These are phyloP conservation scores for Oncopodura yosiiana DNA, from an alignment of 1,140 invertebrate genomes.

Conservation along the genomic window DNA sequence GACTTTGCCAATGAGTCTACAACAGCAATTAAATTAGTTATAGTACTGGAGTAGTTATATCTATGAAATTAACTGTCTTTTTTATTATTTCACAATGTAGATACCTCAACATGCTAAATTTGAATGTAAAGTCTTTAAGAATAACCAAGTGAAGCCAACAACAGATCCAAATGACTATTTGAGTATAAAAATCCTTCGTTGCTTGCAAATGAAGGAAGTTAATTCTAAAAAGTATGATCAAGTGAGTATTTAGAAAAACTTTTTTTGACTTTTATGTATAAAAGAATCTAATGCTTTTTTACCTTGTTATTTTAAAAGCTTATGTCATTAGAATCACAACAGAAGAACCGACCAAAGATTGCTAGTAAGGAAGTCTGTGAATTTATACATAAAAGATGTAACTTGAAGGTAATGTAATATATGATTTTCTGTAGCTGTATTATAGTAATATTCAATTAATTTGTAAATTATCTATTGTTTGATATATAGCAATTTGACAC, in stretches of 20 bases:
- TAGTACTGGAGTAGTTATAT: too few species aligned
- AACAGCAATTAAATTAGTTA: too few species aligned
- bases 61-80: neutral
- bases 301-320: too few species aligned
- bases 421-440: too few species aligned
- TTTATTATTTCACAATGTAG: neutral
- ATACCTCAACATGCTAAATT: constrained; percentile 16
- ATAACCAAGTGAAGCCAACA: constrained; percentile 12
- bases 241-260: too few species aligned
- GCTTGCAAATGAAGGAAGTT: constrained; percentile 17
- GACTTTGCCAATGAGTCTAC: too few species aligned
- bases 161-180: constrained; percentile 14
- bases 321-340: constrained; percentile 11
- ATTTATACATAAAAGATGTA: constrained; percentile 23
- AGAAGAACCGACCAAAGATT: constrained; percentile 10
- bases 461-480: too few species aligned
- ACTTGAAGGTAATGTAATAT: too few species aligned
- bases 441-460: too few species aligned
- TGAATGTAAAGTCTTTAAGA: constrained; percentile 25
- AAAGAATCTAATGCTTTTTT: too few species aligned
- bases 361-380: constrained; percentile 15
- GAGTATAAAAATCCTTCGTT: constrained; percentile 19
- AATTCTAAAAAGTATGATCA: constrained; percentile 17
- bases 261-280: too few species aligned
- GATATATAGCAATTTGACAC: constrained; percentile 19